These are phyloP conservation scores for Carollia perspicillata DNA, from an alignment of 2,113 vertebrate genomes.

Conservation along the genomic window DNA sequence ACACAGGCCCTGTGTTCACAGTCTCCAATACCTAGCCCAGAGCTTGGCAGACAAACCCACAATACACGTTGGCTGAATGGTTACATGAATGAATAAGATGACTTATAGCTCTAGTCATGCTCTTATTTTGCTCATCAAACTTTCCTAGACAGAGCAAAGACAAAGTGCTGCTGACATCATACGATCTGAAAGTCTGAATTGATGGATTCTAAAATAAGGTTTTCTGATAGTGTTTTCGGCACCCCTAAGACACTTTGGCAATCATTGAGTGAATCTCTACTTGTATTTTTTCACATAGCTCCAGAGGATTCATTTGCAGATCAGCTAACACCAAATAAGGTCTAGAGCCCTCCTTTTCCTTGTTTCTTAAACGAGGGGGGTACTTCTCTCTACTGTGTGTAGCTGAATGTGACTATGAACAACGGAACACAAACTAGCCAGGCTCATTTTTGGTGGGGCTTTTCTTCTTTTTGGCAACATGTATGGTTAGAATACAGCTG, in stretches of 20 bases:
- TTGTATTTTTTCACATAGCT: not conserved
- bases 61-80: not conserved
- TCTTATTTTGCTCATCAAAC: not conserved
- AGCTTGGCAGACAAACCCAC: not conserved
- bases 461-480: slow-evolving; percentile 45
- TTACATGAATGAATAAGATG: not conserved
- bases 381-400: not conserved
- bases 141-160: slow-evolving; percentile 2
- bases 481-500: not conserved
- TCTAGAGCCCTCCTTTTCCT: not conserved
- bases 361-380: not conserved
- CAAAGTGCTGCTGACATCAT: not conserved
- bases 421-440: not conserved
- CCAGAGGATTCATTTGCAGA: not conserved
- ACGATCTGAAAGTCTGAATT: not conserved
- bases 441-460: not conserved
- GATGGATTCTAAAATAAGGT: not conserved
- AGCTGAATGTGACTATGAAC: not conserved
- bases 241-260: not conserved
- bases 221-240: not conserved
- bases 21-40: not conserved
- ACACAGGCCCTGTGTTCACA: not conserved
- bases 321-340: not conserved
- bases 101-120: not conserved
- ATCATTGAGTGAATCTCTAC: not conserved